Evolutionary conservation across 2,113 vertebrate species (phyloP), one percentile per base, ranked within the genome.

Genomic region (Thalassoma bifasciatum): DNA sequence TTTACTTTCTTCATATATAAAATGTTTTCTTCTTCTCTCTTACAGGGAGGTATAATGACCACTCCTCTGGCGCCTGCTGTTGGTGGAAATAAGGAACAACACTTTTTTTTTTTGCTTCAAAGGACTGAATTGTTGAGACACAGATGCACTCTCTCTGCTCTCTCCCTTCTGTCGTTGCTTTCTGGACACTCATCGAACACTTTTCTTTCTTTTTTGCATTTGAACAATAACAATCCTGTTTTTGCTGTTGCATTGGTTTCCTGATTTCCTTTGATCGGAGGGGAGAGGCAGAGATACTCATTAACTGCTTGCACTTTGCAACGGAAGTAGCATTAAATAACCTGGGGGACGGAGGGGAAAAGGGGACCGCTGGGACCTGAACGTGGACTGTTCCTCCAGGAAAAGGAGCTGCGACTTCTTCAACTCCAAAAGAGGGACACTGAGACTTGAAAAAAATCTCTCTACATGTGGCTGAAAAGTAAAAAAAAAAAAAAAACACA

Each of bases 241-340:
- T 53, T 75, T 74, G 66, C 70, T 54, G 70, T 83, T 81, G 79
- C 68, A 42, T 87, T 84, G 64, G 61, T 85, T 83, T 69, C 64
- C 19, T 7, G 36, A 64, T 72, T 38, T 44, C 75, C 65, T 66
- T 66, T 7, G 47, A 62, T 57, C 12, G 11, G 82, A 76, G 73
- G 76, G 82, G 86, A 79, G 83, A 73, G 77, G 72, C 74, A 57
- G 62, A 76, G 82, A 86, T 88, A 91, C 82, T 75, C 71, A 62
- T 78, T 66, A 85, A 92, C 86, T 87, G 85, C 76, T 93, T 94
- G 94, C 94, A 95, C 94, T 94, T 95, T 94, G 87, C 85, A 85
- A 85, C 17, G 53, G 80, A 91, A 83, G 88, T 92, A 93, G 88
- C 89, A 82, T 90, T 63, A n/a, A n/a, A n/a, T n/a, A 83, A 16